Evolutionary conservation across 2,113 vertebrate species (phyloP).

Genomic region (Galemys pyrenaicus): DNA sequence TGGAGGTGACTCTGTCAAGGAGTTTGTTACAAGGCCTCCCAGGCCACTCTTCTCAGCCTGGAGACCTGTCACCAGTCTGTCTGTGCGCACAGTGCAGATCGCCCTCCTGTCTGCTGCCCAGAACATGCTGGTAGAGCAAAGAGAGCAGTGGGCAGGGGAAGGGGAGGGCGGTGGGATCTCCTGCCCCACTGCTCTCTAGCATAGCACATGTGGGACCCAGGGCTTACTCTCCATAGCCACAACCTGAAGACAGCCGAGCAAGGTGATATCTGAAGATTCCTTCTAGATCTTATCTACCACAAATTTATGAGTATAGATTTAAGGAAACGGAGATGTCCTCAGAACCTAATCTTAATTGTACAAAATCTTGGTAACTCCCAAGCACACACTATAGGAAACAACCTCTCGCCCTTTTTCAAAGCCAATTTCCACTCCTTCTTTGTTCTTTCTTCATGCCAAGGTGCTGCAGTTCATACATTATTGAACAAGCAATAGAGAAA

Average conservation of each 20-base stretch:
- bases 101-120: too few relatives aligned
- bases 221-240: not conserved
- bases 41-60: not conserved
- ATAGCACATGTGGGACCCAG: accelerated
- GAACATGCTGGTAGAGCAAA: not conserved
- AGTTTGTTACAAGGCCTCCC: not conserved
- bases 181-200: accelerated
- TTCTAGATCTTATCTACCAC: not conserved
- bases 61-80: not conserved
- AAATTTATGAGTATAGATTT: not conserved
- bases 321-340: not conserved
- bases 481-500: conserved; percentile 27
- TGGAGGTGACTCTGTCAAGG: not conserved
- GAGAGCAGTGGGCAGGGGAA: accelerated
- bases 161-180: accelerated
- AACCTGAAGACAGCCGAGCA: not conserved
- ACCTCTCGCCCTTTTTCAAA: not conserved
- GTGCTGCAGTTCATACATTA: conserved; percentile 28
- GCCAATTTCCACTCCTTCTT: not conserved
- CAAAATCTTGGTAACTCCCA: not conserved
- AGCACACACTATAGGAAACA: not conserved
- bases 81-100: not conserved
- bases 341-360: not conserved
- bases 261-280: not conserved
- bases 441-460: not conserved